These are phyloP conservation scores for Peromyscus melanophrys DNA, from an alignment of 2,797 vertebrate genomes.

Conservation along the genomic window DNA sequence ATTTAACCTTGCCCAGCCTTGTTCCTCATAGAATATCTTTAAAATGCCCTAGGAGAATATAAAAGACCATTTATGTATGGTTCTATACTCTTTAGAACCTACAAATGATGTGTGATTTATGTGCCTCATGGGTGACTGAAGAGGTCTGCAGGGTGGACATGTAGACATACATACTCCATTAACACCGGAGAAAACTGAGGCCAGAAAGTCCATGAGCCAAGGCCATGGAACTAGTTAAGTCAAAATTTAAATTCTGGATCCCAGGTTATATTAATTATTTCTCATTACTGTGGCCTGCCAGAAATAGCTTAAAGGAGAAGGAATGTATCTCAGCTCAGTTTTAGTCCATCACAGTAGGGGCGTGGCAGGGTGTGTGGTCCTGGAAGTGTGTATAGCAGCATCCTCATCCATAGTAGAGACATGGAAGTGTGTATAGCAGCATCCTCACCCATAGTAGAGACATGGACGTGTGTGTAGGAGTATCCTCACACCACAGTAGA, in stretches of 20 bases:
- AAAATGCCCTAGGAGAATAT: conserved; percentile 12
- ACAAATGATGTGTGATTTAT: not conserved
- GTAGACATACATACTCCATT: not conserved
- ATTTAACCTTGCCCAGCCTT: conserved; percentile 21
- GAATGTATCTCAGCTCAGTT: not conserved
- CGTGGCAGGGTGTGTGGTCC: too few species aligned
- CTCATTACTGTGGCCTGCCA: not conserved
- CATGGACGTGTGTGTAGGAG: not conserved
- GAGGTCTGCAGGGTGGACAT: not conserved
- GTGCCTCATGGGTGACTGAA: not conserved
- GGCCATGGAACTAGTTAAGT: not conserved
- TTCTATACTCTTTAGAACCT: not conserved
- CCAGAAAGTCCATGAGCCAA: not conserved
- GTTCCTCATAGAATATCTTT: not conserved
- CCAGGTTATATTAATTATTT: not conserved
- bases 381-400: not conserved
- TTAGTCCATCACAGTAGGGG: not conserved
- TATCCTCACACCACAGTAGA: not conserved
- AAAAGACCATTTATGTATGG: not conserved
- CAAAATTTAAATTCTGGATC: conserved; percentile 36
- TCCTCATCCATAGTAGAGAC: too few species aligned
- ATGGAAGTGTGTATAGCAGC: not conserved
- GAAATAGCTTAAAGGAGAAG: not conserved
- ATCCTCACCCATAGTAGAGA: not conserved
- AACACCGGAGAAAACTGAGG: conserved; percentile 15